phyloP scores from a whole-genome alignment of 1,140 invertebrate genomes.

The Maniola jurtina region DNA sequence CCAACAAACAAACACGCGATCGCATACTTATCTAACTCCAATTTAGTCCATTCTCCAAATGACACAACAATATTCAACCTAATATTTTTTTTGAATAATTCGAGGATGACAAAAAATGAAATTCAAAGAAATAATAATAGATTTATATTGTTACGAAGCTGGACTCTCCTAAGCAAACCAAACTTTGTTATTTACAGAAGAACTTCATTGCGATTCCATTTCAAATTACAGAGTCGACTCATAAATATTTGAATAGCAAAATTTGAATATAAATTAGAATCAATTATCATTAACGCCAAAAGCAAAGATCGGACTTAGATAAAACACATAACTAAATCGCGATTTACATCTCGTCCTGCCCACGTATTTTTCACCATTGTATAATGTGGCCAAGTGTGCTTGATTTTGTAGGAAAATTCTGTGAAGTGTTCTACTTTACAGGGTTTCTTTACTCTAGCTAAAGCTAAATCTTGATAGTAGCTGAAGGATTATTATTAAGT shows the following conservation, averaged over 20 bases:
- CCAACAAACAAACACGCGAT: too few relatives aligned
- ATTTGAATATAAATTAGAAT: conserved; percentile 50
- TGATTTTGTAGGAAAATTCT: background rate
- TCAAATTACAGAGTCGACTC: conserved; percentile 12
- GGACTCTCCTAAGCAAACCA: background rate
- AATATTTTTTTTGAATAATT: too few relatives aligned
- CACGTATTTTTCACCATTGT: conserved; percentile 63
- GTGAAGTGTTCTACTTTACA: too few relatives aligned
- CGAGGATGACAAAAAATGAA: too few relatives aligned
- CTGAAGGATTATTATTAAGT: too few relatives aligned
- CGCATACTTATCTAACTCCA: too few relatives aligned
- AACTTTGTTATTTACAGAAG: background rate
- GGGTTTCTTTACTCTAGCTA: too few relatives aligned
- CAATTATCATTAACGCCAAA: conserved; percentile 60
- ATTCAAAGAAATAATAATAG: background rate
- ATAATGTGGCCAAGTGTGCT: conserved; percentile 23
- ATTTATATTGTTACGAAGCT: background rate
- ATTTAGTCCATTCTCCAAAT: too few relatives aligned
- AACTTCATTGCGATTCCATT: conserved; percentile 11
- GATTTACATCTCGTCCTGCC: conserved; percentile 54
- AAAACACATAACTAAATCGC: conserved; percentile 58
- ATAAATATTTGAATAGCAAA: conserved; percentile 26
- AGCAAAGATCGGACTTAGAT: conserved; percentile 50
- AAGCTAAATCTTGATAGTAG: too few relatives aligned
- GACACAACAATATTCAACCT: too few relatives aligned